A percentile compares a stretch with the other conserved stretches of the same genome.
Conservation (phyloP, 2,113 vertebrate genomes). For the Cephalophus harveyi region DNA sequence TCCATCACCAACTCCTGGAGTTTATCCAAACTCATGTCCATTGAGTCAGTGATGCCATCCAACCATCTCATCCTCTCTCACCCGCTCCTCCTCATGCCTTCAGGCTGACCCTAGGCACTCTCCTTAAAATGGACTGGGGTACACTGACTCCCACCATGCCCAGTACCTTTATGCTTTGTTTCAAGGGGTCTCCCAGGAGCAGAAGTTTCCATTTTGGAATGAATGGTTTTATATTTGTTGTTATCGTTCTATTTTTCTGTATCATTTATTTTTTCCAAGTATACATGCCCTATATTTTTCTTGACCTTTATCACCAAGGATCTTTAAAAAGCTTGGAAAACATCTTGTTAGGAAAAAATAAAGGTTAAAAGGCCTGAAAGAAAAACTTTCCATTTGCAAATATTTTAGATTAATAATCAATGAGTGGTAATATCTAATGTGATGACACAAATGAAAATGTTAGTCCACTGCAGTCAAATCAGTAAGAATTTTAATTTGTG, state of each 20-base stretch:
- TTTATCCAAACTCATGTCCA: background rate
- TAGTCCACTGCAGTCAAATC: background rate
- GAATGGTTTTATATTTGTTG: background rate
- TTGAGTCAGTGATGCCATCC: background rate
- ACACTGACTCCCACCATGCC: background rate
- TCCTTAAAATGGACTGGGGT: background rate
- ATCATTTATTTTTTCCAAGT: background rate
- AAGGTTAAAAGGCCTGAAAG: background rate
- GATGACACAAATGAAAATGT: background rate
- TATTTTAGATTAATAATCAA: background rate
- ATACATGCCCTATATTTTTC: background rate
- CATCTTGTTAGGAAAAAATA: background rate
- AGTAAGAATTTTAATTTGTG: background rate
- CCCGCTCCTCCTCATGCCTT: background rate
- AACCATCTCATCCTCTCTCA: background rate
- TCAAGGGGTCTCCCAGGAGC: background rate
- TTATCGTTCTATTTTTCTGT: background rate
- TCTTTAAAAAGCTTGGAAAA: background rate
- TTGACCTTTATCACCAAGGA: background rate
- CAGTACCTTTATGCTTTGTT: background rate
- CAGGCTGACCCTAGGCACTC: background rate
- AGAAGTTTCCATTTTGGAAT: background rate
- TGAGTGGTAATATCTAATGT: background rate
- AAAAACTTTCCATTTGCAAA: background rate
- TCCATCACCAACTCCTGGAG: background rate